Percentiles rank a stretch among this genome's conserved stretches.
Evolutionary conservation across 2,888 invertebrate species (phyloP).

Genomic region (Volucella inanis): DNA sequence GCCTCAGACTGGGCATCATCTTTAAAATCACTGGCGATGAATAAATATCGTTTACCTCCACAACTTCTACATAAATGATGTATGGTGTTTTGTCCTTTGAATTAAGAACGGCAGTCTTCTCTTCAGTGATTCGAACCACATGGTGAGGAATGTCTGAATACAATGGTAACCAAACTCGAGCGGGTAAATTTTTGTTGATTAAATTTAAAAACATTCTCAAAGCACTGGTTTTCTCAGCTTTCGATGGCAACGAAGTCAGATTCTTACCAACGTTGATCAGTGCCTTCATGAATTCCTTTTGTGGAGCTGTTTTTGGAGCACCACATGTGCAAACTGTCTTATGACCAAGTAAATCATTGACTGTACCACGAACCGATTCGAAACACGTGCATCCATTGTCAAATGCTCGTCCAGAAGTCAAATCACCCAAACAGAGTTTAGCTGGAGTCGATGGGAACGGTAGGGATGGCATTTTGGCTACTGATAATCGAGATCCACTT

Average conservation of each 20-base stretch:
- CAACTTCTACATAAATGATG: slow-evolving; percentile 98
- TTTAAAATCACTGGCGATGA: slow-evolving; percentile 95
- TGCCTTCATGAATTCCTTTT: slow-evolving; percentile 94
- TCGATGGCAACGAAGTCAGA: slow-evolving; percentile 91
- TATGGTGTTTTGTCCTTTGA: slow-evolving; percentile 96
- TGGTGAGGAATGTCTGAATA: slow-evolving; percentile 93
- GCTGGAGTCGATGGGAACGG: slow-evolving; percentile 82
- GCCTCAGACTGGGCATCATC: slow-evolving; percentile 92
- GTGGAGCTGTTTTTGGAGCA: slow-evolving; percentile 91
- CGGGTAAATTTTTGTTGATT: slow-evolving; percentile 98
- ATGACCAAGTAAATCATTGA: slow-evolving; percentile 89
- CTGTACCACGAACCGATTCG: slow-evolving; percentile 89
- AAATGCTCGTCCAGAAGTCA: slow-evolving; percentile 97
- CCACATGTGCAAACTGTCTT: slow-evolving; percentile 91
- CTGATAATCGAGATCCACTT: slow-evolving; percentile 78
- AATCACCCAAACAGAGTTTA: slow-evolving; percentile 92
- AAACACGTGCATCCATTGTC: slow-evolving; percentile 98
- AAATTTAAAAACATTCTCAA: slow-evolving; percentile 96
- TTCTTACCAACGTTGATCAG: slow-evolving; percentile 93
- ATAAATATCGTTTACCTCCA: slow-evolving; percentile 92
- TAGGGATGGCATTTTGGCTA: slow-evolving; percentile 67
- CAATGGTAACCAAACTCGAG: slow-evolving; percentile 98
- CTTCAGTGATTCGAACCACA: slow-evolving; percentile 97
- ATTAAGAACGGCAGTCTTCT: slow-evolving; percentile 98
- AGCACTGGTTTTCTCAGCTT: slow-evolving; percentile 96